These are phyloP conservation scores for Leptodactylus fallax DNA, from an alignment of 2,797 vertebrate species.

Conservation along the genomic window DNA sequence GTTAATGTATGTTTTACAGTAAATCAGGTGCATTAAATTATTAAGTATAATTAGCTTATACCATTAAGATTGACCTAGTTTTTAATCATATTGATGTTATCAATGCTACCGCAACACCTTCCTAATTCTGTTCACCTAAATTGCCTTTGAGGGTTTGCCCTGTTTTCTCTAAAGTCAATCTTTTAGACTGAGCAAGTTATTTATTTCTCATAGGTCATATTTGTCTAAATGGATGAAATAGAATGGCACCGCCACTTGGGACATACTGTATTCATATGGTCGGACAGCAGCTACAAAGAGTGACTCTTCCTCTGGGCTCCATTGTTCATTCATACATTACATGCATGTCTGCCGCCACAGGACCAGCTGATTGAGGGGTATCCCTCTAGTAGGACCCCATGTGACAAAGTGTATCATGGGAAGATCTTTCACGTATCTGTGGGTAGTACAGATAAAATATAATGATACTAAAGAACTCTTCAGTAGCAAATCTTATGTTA, in stretches of 20 bases:
- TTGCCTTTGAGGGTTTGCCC: neutral
- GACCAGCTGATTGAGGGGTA: too few species aligned
- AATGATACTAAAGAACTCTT: too few species aligned
- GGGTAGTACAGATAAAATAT: too few species aligned
- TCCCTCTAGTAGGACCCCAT: too few species aligned
- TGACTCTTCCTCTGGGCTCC: neutral
- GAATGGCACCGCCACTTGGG: neutral
- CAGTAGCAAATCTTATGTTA: too few species aligned
- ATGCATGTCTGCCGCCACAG: too few species aligned
- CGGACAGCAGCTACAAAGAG: too few species aligned
- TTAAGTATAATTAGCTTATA: conserved; percentile 48
- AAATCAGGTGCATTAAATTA: conserved; percentile 32
- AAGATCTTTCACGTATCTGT: too few species aligned
- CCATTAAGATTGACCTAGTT: conserved; percentile 40
- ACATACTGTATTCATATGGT: neutral
- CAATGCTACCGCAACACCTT: neutral
- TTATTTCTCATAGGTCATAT: neutral
- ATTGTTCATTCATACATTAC: too few species aligned
- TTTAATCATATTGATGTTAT: conserved; percentile 44
- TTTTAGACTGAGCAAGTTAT: neutral
- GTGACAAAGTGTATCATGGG: too few species aligned
- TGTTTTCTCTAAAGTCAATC: neutral
- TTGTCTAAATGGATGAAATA: neutral
- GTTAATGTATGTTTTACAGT: conserved; percentile 27
- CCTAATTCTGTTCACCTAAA: neutral